Percentiles rank a stretch among this genome's conserved stretches.
Evolutionary conservation across 2,797 vertebrate species (phyloP).

Genomic region (Cyclopterus lumpus): DNA sequence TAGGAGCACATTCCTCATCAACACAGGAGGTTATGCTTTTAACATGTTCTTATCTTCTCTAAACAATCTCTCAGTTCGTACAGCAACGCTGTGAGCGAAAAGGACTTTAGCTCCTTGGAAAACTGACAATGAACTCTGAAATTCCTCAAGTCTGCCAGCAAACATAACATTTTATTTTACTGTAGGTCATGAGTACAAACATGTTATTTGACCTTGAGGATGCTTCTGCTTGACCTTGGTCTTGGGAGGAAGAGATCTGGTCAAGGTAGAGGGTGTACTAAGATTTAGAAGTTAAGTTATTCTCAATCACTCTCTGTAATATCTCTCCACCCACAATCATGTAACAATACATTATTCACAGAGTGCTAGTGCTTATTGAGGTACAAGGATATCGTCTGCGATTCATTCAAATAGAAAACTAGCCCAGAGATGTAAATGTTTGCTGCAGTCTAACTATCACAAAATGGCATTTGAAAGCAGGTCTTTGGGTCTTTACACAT

Average conservation of each 20-base stretch:
- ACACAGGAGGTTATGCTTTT: conserved; percentile 72
- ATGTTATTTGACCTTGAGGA: conserved; percentile 54
- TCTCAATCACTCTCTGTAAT: background rate
- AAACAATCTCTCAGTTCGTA: conserved; percentile 10
- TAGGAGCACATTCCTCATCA: conserved; percentile 70
- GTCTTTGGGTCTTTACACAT: background rate
- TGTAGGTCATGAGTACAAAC: conserved; percentile 45
- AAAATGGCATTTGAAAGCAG: background rate
- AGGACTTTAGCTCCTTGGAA: background rate
- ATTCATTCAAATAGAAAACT: background rate
- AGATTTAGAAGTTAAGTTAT: background rate
- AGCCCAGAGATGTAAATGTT: background rate
- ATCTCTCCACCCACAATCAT: background rate
- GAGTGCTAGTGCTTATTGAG: background rate
- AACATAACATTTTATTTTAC: conserved; percentile 46
- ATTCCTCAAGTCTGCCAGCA: conserved; percentile 57
- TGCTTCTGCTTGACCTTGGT: conserved; percentile 49
- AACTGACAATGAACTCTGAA: conserved; percentile 35
- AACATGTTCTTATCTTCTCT: conserved; percentile 31
- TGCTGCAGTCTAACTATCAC: background rate
- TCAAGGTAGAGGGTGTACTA: conserved; percentile 27
- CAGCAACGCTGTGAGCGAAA: conserved; percentile 9
- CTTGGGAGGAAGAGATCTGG: conserved; percentile 14
- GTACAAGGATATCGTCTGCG: background rate
- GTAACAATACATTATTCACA: background rate